Conservation (phyloP, 2,113 vertebrate species). For the Pterocles burchelli region DNA sequence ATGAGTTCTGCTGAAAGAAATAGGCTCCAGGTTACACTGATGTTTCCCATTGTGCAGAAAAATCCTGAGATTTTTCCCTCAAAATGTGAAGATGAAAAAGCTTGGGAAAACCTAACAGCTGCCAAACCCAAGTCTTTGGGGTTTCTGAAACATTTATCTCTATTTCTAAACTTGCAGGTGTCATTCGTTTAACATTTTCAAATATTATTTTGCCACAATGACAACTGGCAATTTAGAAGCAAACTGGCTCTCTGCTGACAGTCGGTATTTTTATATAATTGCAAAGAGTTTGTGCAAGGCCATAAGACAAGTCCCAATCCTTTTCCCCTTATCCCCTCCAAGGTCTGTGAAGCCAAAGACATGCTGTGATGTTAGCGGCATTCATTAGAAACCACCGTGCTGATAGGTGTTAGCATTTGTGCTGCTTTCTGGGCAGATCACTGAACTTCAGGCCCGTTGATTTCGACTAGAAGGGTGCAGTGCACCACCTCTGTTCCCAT, state of each 20-base stretch:
- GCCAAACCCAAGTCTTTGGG: not conserved
- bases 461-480: not conserved
- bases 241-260: not conserved
- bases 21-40: not conserved
- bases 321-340: not conserved
- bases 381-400: not conserved
- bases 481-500: rapidly evolving
- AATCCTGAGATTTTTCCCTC: not conserved
- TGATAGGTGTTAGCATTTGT: not conserved
- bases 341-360: not conserved
- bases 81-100: not conserved
- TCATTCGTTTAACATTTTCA: not conserved
- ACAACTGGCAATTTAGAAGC: not conserved
- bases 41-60: not conserved
- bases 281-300: too few species aligned
- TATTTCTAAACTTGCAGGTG: not conserved
- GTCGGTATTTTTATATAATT: not conserved
- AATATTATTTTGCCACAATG: not conserved
- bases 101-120: not conserved
- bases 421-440: not conserved
- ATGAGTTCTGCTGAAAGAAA: not conserved
- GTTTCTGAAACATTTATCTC: not conserved
- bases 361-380: not conserved
- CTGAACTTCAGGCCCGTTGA: not conserved
- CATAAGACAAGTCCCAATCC: not conserved